Conservation (phyloP, 1,140 invertebrate species). For the Neodiprion virginianus region DNA sequence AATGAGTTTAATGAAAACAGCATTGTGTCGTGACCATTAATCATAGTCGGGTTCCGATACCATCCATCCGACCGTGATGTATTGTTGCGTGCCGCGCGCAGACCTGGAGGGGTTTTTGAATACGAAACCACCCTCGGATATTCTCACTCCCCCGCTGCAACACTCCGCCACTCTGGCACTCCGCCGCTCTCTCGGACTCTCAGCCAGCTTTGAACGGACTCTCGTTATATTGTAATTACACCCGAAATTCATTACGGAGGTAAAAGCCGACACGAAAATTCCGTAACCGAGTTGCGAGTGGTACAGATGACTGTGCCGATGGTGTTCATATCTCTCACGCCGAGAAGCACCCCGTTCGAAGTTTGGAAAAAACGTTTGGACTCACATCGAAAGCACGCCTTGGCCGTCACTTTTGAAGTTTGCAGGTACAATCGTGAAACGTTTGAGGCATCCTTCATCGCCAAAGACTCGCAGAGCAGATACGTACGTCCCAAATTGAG, state of each 20-base stretch:
- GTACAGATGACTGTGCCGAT: too few relatives aligned
- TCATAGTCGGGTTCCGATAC: conserved; percentile 55
- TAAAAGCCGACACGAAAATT: neutral
- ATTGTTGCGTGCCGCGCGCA: neutral
- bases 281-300: too few relatives aligned
- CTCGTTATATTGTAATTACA: neutral
- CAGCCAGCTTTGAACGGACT: neutral
- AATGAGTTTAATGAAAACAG: conserved; percentile 64
- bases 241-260: neutral
- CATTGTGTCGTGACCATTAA: conserved; percentile 60
- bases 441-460: too few relatives aligned
- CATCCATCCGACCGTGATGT: conserved; percentile 43
- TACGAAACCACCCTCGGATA: conserved; percentile 6
- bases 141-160: neutral
- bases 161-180: conserved; percentile 14
- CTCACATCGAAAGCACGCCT: too few relatives aligned
- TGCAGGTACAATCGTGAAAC: too few relatives aligned
- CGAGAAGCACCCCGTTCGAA: too few relatives aligned
- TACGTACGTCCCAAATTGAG: too few relatives aligned
- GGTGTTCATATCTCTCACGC: too few relatives aligned
- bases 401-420: too few relatives aligned
- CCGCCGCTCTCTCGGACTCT: conserved; percentile 32
- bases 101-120: conserved; percentile 4
- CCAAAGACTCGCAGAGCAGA: too few relatives aligned
- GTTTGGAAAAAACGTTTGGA: too few relatives aligned